phyloP scores from a whole-genome alignment of 92 coral and sea anemone genomes.

The Siderastrea radians region DNA sequence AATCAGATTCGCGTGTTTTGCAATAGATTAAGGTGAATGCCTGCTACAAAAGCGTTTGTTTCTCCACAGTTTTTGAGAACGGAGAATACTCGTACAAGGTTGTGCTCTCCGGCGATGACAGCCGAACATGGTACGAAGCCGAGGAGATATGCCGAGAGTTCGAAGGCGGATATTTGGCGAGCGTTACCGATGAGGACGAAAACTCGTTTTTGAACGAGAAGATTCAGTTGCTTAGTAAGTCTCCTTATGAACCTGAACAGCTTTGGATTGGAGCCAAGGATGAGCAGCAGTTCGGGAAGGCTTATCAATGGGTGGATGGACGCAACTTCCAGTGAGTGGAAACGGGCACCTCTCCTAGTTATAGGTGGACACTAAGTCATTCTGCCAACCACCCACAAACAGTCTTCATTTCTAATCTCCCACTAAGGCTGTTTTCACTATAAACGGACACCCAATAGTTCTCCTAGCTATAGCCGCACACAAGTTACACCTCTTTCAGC shows the following conservation, averaged over 20 bases:
- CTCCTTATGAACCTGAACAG: constrained; percentile 29
- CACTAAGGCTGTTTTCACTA: no score
- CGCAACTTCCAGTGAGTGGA: constrained; percentile 1
- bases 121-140: constrained; percentile 86
- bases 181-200: constrained; percentile 73
- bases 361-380: no score
- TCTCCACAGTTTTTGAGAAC: constrained; percentile 72
- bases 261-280: constrained; percentile 86
- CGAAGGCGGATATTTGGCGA: constrained; percentile 81
- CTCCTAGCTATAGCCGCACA: no score
- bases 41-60: background rate
- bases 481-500: no score
- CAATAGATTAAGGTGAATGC: no score
- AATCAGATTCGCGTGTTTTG: no score
- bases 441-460: no score
- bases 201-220: constrained; percentile 75
- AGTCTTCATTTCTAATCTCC: no score
- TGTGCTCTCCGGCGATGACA: constrained; percentile 73
- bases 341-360: no score
- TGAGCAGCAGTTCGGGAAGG: constrained; percentile 22
- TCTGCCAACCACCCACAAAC: no score
- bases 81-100: constrained; percentile 81
- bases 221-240: constrained; percentile 58
- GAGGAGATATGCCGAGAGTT: constrained; percentile 74
- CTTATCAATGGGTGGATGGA: constrained; percentile 42